Percentiles rank a stretch among this genome's conserved stretches.
Evolutionary conservation across 2,888 invertebrate species (phyloP).

Genomic region (Hedychridium roseum): DNA sequence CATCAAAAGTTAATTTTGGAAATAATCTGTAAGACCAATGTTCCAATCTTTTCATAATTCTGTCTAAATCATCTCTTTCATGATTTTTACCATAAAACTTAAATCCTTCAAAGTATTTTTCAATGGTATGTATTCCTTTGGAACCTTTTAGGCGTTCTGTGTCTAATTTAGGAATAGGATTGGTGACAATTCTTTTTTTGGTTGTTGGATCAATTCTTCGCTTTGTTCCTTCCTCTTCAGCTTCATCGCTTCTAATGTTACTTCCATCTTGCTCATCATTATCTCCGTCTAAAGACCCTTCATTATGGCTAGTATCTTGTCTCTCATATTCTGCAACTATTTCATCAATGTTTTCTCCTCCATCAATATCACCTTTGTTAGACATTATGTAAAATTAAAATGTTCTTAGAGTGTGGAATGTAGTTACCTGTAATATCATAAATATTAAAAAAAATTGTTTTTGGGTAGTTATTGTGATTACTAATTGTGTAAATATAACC

Average conservation of each 20-base stretch:
- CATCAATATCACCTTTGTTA: not conserved
- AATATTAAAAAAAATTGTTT: too few species aligned
- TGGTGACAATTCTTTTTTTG: constrained; percentile 69
- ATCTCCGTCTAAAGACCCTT: constrained; percentile 4
- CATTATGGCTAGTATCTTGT: constrained; percentile 16
- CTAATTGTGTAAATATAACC: too few species aligned
- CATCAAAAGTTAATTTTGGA: constrained; percentile 89
- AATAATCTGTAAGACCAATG: constrained; percentile 95
- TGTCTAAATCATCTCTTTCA: constrained; percentile 83
- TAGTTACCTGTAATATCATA: too few species aligned
- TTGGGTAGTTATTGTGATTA: too few species aligned
- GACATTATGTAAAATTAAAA: not conserved
- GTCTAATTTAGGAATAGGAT: constrained; percentile 75
- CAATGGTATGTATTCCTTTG: constrained; percentile 82
- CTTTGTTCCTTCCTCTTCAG: constrained; percentile 14
- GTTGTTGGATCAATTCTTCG: constrained; percentile 64
- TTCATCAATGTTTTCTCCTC: constrained; percentile 13
- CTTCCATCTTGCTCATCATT: constrained; percentile 9
- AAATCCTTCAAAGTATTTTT: constrained; percentile 81
- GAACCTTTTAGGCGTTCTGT: constrained; percentile 77
- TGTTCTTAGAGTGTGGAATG: not conserved
- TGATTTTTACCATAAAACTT: constrained; percentile 84
- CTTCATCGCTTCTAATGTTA: constrained; percentile 10
- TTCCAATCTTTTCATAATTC: constrained; percentile 82
- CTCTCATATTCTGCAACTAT: constrained; percentile 35